A percentile compares a stretch with the other conserved stretches of the same genome.
These are phyloP conservation scores for Lasioglossum pauxillum DNA, from an alignment of 2,888 invertebrate genomes.

Conservation along the genomic window DNA sequence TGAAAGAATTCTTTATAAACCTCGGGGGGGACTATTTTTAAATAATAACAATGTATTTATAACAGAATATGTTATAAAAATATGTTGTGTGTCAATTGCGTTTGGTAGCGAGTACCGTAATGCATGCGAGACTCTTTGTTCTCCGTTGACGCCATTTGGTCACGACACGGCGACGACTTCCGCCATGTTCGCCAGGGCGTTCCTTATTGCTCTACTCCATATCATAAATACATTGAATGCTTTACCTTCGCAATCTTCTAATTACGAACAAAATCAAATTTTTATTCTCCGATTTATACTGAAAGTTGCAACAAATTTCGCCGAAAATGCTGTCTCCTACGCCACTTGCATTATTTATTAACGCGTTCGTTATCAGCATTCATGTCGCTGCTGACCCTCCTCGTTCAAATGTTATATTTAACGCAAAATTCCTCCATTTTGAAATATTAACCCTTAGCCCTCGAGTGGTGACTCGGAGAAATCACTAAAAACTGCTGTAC, in stretches of 20 bases:
- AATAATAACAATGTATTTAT: not conserved
- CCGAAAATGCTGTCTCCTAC: not conserved
- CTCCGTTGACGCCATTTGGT: conserved; percentile 32
- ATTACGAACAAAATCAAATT: not conserved
- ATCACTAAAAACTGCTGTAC: too few relatives aligned
- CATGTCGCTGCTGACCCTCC: not conserved
- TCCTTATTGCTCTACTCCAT: not conserved
- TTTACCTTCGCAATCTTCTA: not conserved
- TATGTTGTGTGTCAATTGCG: not conserved
- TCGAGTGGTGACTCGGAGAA: too few relatives aligned
- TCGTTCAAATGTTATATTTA: not conserved
- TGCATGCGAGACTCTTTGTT: conserved; percentile 36
- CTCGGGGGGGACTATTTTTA: not conserved
- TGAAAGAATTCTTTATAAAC: not conserved
- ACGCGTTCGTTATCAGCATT: not conserved
- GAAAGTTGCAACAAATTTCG: not conserved
- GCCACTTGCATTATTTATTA: not conserved
- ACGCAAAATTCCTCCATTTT: not conserved
- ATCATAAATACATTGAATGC: not conserved
- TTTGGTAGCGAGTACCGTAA: conserved; percentile 17
- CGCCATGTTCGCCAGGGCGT: conserved; percentile 37
- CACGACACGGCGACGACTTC: conserved; percentile 33
- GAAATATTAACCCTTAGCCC: not conserved
- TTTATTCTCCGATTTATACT: not conserved
- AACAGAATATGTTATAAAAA: not conserved